These are phyloP conservation scores for Naso thynnoides DNA, from an alignment of 2,797 vertebrate genomes.

Conservation along the genomic window DNA sequence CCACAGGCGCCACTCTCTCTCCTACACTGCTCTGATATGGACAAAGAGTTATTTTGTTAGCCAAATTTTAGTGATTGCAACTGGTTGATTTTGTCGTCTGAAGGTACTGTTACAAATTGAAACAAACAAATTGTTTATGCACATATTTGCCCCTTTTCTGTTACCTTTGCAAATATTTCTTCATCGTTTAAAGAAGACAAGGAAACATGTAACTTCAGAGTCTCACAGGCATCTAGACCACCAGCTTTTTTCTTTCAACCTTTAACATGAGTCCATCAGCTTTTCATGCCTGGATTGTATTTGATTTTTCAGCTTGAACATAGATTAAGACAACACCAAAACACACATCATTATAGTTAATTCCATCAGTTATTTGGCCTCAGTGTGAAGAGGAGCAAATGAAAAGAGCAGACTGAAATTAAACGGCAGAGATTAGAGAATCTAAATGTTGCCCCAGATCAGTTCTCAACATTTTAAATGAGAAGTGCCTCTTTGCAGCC, in stretches of 20 bases:
- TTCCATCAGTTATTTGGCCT: background rate
- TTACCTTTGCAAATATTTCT: slow-evolving; percentile 68
- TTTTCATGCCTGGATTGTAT: background rate
- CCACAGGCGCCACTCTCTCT: too few species aligned
- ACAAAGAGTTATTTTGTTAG: background rate
- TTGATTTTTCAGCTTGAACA: slow-evolving; percentile 26
- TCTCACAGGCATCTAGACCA: slow-evolving; percentile 16
- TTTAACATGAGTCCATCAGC: background rate
- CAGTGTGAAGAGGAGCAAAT: background rate
- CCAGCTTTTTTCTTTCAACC: slow-evolving; percentile 19
- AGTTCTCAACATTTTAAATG: background rate
- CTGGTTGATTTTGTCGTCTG: background rate
- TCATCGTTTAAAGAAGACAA: slow-evolving; percentile 50
- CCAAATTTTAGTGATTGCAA: background rate
- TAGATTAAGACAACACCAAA: background rate
- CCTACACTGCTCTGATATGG: too few species aligned
- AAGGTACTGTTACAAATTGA: background rate
- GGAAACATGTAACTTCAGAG: slow-evolving; percentile 59
- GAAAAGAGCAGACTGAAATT: background rate
- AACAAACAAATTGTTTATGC: too few species aligned
- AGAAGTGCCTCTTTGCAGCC: background rate
- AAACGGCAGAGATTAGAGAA: background rate
- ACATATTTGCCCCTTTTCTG: background rate
- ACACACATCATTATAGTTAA: background rate
- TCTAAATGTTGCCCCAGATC: background rate